phyloP scores from a whole-genome alignment of 2,113 vertebrate genomes.

The Callaeas wilsoni region DNA sequence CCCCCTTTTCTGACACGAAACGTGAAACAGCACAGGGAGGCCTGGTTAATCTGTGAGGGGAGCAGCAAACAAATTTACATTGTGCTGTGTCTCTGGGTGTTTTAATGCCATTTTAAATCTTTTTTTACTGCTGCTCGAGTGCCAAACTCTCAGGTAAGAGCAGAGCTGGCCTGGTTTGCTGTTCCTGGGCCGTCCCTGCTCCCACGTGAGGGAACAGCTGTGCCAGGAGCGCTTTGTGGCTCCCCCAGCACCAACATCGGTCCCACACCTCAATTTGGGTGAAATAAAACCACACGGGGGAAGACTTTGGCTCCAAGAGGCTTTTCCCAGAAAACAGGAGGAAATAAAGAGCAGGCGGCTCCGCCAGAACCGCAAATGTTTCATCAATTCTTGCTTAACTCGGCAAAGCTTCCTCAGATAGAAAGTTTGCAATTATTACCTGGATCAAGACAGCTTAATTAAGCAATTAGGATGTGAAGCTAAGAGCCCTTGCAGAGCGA shows the following conservation, averaged over 20 bases:
- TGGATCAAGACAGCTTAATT: constrained; percentile 63
- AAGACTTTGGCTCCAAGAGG: background rate
- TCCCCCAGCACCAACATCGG: background rate
- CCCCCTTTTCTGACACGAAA: background rate
- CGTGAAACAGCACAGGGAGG: accelerated
- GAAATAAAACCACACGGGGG: background rate
- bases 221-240: background rate
- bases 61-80: background rate
- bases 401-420: background rate
- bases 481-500: background rate
- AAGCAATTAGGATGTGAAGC: constrained; percentile 44
- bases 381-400: constrained; percentile 5
- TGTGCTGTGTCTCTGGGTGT: background rate
- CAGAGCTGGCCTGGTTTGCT: background rate
- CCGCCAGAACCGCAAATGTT: background rate
- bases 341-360: background rate
- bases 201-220: accelerated
- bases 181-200: background rate
- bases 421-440: constrained; percentile 59
- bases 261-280: background rate
- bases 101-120: constrained; percentile 5
- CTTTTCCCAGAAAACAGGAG: background rate
- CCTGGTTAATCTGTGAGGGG: accelerated
- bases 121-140: constrained; percentile 26
- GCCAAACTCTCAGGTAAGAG: background rate